phyloP scores from a whole-genome alignment of 1,140 invertebrate species.

The Ceratitis capitata region DNA sequence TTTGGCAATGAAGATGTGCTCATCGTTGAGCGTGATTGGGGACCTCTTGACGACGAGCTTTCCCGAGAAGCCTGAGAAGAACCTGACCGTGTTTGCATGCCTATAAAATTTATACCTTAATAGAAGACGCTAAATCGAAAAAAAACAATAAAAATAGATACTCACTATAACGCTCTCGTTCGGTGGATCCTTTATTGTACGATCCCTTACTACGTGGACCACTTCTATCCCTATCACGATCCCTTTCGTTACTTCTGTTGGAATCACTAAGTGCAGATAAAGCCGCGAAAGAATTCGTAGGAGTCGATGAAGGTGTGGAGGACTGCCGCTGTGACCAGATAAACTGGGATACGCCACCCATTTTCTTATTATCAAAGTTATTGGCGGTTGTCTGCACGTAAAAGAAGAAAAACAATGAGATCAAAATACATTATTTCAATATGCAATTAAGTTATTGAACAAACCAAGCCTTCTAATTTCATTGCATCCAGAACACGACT shows the following conservation, averaged over 20 bases:
- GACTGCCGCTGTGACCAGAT: constrained; percentile 53
- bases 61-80: constrained; percentile 68
- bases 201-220: constrained; percentile 64
- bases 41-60: constrained; percentile 58
- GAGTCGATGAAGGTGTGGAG: constrained; percentile 51
- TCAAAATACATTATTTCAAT: no score
- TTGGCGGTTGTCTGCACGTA: constrained; percentile 37
- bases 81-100: constrained; percentile 69
- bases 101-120: constrained; percentile 41
- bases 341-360: constrained; percentile 57
- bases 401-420: no score
- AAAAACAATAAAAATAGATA: neutral
- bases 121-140: neutral
- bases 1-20: constrained; percentile 54
- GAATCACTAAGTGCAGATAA: constrained; percentile 57
- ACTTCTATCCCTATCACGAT: constrained; percentile 54
- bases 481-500: constrained; percentile 56
- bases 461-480: constrained; percentile 55
- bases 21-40: constrained; percentile 50
- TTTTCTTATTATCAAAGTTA: constrained; percentile 60
- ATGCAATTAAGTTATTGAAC: neutral
- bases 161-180: constrained; percentile 62
- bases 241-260: constrained; percentile 49
- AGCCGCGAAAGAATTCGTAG: constrained; percentile 59
- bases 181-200: constrained; percentile 67